Base-by-base conservation (phyloP, 2,797 vertebrate genomes). In the Astyanax mexicanus region DNA sequence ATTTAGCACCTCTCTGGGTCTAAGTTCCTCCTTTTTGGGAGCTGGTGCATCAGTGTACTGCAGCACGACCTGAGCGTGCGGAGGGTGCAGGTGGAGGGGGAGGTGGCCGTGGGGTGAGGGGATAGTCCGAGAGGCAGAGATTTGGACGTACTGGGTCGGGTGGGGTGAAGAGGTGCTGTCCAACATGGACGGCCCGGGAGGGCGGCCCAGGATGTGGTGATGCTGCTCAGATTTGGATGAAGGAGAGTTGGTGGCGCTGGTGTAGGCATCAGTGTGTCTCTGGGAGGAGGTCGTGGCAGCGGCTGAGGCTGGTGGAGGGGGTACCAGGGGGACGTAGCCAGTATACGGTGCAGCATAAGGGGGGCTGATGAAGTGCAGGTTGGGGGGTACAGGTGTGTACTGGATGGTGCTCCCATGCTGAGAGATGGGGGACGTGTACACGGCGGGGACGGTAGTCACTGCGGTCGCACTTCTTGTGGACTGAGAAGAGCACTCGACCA, bases 351-450 rank as follows among this genome's bases (percentile, higher is more conserved):
- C 86, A 0, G 93, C 86, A 89, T 98, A 96, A 29, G 95, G 92
- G 17, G 96, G 94, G 55, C 95, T 92, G 1, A 98, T 95, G 4
- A 99, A 98, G 91, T 99, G 98, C 88, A 99, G 92, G 78, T 94
- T 96, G 83, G 93, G 95, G 25, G 95, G 95, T 90, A 99, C 89
- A 79, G 96, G 96, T 0, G 97, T 91, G 74, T 98, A 99, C 88
- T 98, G 97, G 87, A 97, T 90, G 72, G 92, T 86, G 74, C 95
- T 0, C 86, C 95, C 94, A 2, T 94, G 91, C 84, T 95, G 96
- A 45, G 96, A 94, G 72, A 95, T 78, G 51, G 94, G 85, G 0
- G 97, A 94, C 0, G 95, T 95, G 86, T 96, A 97, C 32, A 94
- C 90, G 0, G 96, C 82, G 13, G 96, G 93, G 77, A 96, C 93